These are phyloP conservation scores for Epinephelus cyanopodus DNA, from an alignment of 2,113 vertebrate genomes.

Conservation along the genomic window DNA sequence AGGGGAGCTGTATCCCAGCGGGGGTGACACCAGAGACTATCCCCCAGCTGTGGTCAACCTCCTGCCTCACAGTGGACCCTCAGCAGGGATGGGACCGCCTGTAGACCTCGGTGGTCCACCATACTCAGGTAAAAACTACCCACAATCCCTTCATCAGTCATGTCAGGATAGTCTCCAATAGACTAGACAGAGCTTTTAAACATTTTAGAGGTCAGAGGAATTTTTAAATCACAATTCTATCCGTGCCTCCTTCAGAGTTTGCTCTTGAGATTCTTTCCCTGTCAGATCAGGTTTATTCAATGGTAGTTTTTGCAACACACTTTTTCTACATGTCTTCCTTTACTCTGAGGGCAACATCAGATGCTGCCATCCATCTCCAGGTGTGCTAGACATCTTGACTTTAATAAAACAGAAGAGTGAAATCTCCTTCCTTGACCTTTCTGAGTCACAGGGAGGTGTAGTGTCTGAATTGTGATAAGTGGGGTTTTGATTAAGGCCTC, in stretches of 20 bases:
- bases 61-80: constrained; percentile 71
- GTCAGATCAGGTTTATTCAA: no score
- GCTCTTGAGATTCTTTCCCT: no score
- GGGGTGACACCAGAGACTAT: constrained; percentile 78
- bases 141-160: background rate
- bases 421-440: background rate
- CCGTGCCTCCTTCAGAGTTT: background rate
- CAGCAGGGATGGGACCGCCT: constrained; percentile 59
- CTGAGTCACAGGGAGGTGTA: background rate
- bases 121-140: constrained; percentile 80
- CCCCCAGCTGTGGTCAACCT: constrained; percentile 82
- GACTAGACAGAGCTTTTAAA: background rate
- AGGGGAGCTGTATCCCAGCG: constrained; percentile 66
- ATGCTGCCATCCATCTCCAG: background rate
- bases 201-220: background rate
- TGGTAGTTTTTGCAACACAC: no score
- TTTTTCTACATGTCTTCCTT: background rate
- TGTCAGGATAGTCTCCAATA: background rate
- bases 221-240: background rate
- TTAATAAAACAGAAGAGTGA: background rate
- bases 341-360: background rate
- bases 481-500: no score
- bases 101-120: constrained; percentile 76
- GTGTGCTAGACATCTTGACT: background rate
- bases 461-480: background rate